phyloP scores from a whole-genome alignment of 2,113 vertebrate genomes.

The Sebastes fasciatus region DNA sequence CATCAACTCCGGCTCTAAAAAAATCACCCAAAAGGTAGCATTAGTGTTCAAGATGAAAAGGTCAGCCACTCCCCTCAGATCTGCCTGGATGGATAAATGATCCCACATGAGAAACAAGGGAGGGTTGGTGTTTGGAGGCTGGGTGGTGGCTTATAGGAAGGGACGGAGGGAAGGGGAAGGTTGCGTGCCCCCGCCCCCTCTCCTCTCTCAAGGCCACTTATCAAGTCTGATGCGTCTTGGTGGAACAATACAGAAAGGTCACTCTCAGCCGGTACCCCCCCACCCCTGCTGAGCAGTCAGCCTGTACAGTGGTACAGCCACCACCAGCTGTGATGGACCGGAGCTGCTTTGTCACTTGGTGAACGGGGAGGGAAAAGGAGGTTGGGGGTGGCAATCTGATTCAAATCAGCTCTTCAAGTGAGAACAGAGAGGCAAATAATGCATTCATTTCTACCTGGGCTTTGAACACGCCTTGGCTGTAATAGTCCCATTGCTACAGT shows the following conservation, averaged over 20 bases:
- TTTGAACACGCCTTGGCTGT: slow-evolving; percentile 46
- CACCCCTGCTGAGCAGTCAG: slow-evolving; percentile 32
- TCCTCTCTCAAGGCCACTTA: slow-evolving; percentile 57
- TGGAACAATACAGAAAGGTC: slow-evolving; percentile 75
- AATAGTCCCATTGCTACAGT: slow-evolving; percentile 45
- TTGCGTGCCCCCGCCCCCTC: neutral
- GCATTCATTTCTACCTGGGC: slow-evolving; percentile 43
- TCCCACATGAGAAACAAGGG: slow-evolving; percentile 46
- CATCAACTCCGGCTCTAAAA: neutral
- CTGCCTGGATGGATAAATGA: slow-evolving; percentile 55
- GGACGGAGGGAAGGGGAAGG: neutral
- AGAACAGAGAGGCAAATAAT: slow-evolving; percentile 61
- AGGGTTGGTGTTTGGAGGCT: slow-evolving; percentile 29
- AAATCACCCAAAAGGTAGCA: slow-evolving; percentile 33
- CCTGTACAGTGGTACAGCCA: slow-evolving; percentile 13
- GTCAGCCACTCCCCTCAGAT: slow-evolving; percentile 59
- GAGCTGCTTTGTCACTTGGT: slow-evolving; percentile 56
- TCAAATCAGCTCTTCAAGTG: slow-evolving; percentile 55
- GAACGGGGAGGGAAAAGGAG: slow-evolving; percentile 3
- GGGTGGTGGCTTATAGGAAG: neutral
- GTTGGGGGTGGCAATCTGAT: slow-evolving; percentile 20
- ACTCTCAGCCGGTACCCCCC: slow-evolving; percentile 61
- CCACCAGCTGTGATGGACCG: slow-evolving; percentile 51
- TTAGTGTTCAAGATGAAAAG: slow-evolving; percentile 66
- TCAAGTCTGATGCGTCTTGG: slow-evolving; percentile 59